These are phyloP conservation scores for Esperia sulphurella DNA, from an alignment of 2,888 invertebrate genomes.

Conservation along the genomic window DNA sequence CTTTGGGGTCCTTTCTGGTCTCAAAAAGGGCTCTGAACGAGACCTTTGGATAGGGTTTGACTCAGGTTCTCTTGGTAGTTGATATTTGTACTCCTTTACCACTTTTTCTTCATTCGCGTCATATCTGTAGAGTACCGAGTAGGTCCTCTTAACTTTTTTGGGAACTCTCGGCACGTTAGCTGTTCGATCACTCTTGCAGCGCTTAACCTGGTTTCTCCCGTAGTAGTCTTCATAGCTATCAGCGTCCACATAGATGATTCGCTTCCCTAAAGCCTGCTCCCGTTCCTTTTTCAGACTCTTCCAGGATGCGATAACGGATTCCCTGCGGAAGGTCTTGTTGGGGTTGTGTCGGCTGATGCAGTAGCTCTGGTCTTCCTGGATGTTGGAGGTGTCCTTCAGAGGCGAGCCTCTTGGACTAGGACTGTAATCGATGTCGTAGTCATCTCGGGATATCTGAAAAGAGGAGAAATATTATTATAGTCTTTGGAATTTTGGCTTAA, in stretches of 20 bases:
- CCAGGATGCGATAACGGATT: constrained; percentile 75
- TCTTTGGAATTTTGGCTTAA: neutral
- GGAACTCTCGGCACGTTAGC: constrained; percentile 46
- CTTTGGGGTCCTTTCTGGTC: constrained; percentile 54
- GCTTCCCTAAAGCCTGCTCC: constrained; percentile 67
- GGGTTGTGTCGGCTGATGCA: constrained; percentile 74
- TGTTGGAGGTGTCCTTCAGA: constrained; percentile 68
- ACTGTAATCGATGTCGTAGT: constrained; percentile 67
- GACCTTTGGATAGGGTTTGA: constrained; percentile 47
- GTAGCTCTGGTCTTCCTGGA: constrained; percentile 61
- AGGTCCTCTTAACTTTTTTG: constrained; percentile 69
- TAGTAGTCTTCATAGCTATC: constrained; percentile 67
- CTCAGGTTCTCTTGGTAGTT: constrained; percentile 44
- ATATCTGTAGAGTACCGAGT: constrained; percentile 69
- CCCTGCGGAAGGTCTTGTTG: constrained; percentile 70
- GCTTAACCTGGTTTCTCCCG: constrained; percentile 66
- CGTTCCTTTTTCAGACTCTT: constrained; percentile 72
- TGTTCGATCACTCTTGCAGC: constrained; percentile 69
- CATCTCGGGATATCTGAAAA: constrained; percentile 71
- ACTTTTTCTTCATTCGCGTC: constrained; percentile 69
- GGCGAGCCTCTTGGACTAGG: constrained; percentile 67
- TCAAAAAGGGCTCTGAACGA: constrained; percentile 62
- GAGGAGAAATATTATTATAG: constrained; percentile 10
- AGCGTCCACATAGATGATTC: constrained; percentile 64
- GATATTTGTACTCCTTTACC: constrained; percentile 71